phyloP scores from a whole-genome alignment of 2,113 vertebrate species.

The Atrichornis clamosus region DNA sequence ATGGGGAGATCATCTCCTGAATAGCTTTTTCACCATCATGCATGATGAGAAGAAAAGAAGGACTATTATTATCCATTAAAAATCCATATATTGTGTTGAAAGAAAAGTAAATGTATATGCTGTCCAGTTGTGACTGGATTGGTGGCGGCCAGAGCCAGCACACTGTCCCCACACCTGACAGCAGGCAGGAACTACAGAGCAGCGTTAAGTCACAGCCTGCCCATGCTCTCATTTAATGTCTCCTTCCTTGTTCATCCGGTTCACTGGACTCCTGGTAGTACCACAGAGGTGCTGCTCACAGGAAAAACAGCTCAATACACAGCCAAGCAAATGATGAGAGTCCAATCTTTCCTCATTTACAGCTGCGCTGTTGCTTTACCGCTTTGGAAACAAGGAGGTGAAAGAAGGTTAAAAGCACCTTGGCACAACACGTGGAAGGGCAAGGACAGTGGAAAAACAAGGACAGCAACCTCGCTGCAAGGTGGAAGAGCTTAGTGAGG shows the following conservation, averaged over 20 bases:
- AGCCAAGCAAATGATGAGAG: rapidly evolving
- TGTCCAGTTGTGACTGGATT: rapidly evolving
- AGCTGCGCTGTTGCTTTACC: neutral
- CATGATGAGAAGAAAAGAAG: neutral
- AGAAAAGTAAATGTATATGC: neutral
- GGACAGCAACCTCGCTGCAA: rapidly evolving
- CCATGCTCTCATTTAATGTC: rapidly evolving
- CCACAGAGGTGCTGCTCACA: neutral
- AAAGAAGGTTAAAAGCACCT: neutral
- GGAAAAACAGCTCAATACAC: neutral
- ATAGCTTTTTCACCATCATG: neutral
- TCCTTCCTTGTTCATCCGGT: neutral
- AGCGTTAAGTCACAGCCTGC: neutral
- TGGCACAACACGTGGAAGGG: neutral
- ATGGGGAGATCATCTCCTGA: neutral
- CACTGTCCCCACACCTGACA: rapidly evolving
- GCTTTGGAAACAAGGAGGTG: neutral
- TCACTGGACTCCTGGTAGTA: too few relatives aligned
- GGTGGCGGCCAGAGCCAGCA: neutral
- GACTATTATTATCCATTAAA: neutral
- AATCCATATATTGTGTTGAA: neutral
- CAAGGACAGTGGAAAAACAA: neutral
- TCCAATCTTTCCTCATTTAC: neutral
- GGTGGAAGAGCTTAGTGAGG: neutral
- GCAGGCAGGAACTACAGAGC: too few relatives aligned